Base-by-base conservation (phyloP, 2,888 invertebrate genomes). In the Aproaerema taeniolella region DNA sequence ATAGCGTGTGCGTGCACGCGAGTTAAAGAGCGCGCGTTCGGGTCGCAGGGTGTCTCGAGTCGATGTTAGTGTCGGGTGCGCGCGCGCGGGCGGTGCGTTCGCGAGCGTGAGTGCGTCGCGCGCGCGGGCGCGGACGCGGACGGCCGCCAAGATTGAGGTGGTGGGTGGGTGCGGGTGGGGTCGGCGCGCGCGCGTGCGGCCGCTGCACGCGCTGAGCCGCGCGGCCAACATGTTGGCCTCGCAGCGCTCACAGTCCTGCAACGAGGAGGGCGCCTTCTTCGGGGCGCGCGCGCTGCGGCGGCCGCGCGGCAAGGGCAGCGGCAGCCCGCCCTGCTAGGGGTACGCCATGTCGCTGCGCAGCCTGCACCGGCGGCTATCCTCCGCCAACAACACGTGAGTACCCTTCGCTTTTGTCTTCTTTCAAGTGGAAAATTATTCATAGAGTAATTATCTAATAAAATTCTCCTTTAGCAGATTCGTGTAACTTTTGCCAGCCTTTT, bases 301-400 rank as follows among this genome's bases (percentile, higher is more conserved):
- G 87, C 89, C 88, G 81, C 88, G 87, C 73, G 86, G 83, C 72
- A 87, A 87, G 68, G 82, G 83, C 63, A 88, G 80, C 81, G 83
- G 87, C 61, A 88, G 87, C 68, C 89, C 88, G 75, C 88, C 88
- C 67, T 87, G 87, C 87, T 87, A 87, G 87, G 87, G 87, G 86
- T 85, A 87, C 87, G 87, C 87, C 89, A 89, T 89, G 88, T 89
- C 89, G 89, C 89, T 85, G 88, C 88, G 87, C 87, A 88, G 86
- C 88, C 89, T 88, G 68, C 88, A 88, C 80, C 88, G 89, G 62
- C 88, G 89, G 75, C 87, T 89, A 64, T 88, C 89, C 75, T 88
- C 89, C 82, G 83, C 81, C 65, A 80, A 78, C 72, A 83, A 89
- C 87, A 88, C 89, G 89, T 88, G 67, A 89, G 89, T 83, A 43